Evolutionary conservation across 2,113 vertebrate genomes (phyloP).

Genomic region (Bucco capensis): DNA sequence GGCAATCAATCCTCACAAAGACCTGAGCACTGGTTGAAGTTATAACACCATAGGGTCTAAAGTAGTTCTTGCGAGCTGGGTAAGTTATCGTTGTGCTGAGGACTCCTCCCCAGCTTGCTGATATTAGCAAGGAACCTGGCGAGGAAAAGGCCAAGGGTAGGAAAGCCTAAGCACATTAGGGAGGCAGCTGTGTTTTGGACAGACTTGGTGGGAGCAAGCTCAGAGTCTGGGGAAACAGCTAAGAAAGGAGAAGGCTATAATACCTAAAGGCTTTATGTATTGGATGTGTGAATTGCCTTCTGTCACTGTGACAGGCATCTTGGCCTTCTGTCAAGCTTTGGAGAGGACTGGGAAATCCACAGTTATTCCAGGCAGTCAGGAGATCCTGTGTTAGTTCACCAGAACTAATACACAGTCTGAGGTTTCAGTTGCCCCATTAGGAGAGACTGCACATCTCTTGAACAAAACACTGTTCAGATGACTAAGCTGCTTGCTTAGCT

Average conservation of each 20-base stretch:
- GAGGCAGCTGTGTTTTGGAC: background rate
- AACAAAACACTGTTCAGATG: background rate
- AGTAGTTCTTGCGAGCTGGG: background rate
- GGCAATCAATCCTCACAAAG: background rate
- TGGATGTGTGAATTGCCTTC: background rate
- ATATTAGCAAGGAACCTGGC: background rate
- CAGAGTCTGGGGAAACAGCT: background rate
- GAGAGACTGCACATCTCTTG: background rate
- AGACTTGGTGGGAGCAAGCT: rapidly evolving
- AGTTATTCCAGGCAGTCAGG: background rate
- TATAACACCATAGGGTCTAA: background rate
- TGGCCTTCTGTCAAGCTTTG: background rate
- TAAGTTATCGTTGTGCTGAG: rapidly evolving
- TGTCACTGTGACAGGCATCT: rapidly evolving
- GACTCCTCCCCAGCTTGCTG: background rate
- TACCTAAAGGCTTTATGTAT: background rate
- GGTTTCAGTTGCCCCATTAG: background rate
- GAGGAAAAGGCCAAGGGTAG: background rate
- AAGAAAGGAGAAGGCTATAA: background rate
- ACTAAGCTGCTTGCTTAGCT: background rate
- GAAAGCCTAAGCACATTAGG: background rate
- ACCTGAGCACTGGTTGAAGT: background rate
- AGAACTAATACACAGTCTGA: background rate
- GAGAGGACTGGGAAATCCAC: background rate
- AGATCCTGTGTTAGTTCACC: background rate